Conservation (phyloP, 2,113 vertebrate species). For the Oncorhynchus mykiss region DNA sequence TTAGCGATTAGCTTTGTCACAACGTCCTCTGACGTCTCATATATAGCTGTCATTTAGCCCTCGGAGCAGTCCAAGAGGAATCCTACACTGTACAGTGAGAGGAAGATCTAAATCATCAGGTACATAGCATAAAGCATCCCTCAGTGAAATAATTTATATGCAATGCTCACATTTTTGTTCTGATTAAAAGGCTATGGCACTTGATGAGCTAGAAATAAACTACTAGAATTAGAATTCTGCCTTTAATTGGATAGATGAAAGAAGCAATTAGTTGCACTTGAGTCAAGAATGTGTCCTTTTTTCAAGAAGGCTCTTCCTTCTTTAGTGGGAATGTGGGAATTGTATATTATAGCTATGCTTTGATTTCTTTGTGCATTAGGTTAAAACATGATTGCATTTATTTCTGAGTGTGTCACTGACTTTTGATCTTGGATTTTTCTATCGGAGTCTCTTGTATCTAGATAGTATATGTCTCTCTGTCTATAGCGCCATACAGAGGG, state of each 20-base stretch:
- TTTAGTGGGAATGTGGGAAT: conserved; percentile 46
- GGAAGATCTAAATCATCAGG: conserved; percentile 47
- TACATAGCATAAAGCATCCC: conserved; percentile 41
- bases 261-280: conserved; percentile 69
- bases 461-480: conserved; percentile 1
- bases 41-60: conserved; percentile 42
- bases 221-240: conserved; percentile 61
- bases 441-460: background rate
- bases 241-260: conserved; percentile 75
- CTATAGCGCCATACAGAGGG: background rate
- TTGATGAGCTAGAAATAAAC: conserved; percentile 62
- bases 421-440: conserved; percentile 34
- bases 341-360: conserved; percentile 31
- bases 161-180: conserved; percentile 41
- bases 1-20: conserved; percentile 42
- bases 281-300: conserved; percentile 51
- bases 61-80: conserved; percentile 20
- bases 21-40: conserved; percentile 14
- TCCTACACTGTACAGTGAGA: conserved; percentile 11
- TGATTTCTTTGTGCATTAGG: conserved; percentile 21
- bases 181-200: conserved; percentile 63
- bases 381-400: conserved; percentile 34
- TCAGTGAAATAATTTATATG: conserved; percentile 52
- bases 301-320: conserved; percentile 42
- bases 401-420: conserved; percentile 26